Percentiles rank a stretch among this genome's conserved stretches.
Conservation (phyloP, 2,113 vertebrate species). For the Jacana jacana region DNA sequence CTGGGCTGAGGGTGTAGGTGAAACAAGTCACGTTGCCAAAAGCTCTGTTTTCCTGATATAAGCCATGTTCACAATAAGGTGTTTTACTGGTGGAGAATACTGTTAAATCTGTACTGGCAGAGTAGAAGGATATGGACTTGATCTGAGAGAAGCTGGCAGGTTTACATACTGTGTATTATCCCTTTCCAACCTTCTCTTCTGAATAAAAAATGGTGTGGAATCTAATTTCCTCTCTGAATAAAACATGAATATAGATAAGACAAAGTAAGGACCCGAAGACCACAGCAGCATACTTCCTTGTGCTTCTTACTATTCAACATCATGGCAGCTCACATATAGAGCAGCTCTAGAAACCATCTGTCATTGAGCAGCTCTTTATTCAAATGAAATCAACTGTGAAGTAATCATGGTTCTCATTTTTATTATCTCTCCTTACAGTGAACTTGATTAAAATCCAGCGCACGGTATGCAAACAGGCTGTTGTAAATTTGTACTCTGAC, state of each 20-base stretch:
- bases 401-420: constrained; percentile 70
- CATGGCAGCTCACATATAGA: constrained; percentile 66
- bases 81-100: not conserved
- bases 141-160: constrained; percentile 34
- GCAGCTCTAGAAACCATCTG: constrained; percentile 70
- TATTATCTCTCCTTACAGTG: constrained; percentile 69
- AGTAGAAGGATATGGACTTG: constrained; percentile 14
- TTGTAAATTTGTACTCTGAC: constrained; percentile 69
- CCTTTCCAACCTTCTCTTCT: constrained; percentile 57
- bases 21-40: not conserved
- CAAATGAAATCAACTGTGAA: constrained; percentile 71
- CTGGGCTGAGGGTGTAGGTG: not conserved
- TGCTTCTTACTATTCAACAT: constrained; percentile 62
- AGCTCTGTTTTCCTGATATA: not conserved
- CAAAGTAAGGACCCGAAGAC: constrained; percentile 51
- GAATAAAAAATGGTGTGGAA: constrained; percentile 67
- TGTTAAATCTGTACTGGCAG: constrained; percentile 18
- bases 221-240: constrained; percentile 70
- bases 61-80: not conserved
- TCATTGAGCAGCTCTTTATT: constrained; percentile 60
- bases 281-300: constrained; percentile 50
- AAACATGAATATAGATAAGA: constrained; percentile 69
- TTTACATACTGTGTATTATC: constrained; percentile 42
- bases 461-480: constrained; percentile 69
- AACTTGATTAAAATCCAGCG: constrained; percentile 70